These are phyloP conservation scores for Murina feae DNA, from an alignment of 2,113 vertebrate genomes.

Conservation along the genomic window DNA sequence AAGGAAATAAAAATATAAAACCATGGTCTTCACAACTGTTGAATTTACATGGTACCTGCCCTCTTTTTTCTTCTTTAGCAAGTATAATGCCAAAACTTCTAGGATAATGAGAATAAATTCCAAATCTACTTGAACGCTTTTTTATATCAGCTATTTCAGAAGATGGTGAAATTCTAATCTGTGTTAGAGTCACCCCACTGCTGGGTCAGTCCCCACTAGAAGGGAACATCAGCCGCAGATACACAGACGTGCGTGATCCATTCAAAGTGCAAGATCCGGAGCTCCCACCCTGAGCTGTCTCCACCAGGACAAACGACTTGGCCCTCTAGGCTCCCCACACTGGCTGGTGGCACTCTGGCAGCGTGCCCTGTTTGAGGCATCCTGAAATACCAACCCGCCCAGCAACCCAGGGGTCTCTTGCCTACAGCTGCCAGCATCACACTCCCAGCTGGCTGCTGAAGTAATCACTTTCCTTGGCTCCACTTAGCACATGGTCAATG, in stretches of 20 bases:
- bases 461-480: not conserved
- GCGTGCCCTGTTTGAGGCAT: not conserved
- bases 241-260: not conserved
- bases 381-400: not conserved
- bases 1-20: not conserved
- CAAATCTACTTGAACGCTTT: slow-evolving; percentile 21
- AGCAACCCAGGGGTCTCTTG: slow-evolving; percentile 27
- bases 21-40: not conserved
- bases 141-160: slow-evolving; percentile 15
- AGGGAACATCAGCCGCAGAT: not conserved
- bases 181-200: not conserved
- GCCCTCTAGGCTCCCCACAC: not conserved
- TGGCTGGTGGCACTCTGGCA: not conserved
- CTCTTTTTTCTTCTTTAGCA: not conserved
- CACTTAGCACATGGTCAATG: not conserved
- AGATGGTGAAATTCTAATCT: not conserved
- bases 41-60: not conserved
- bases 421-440: not conserved
- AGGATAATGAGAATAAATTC: not conserved
- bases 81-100: not conserved
- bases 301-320: not conserved
- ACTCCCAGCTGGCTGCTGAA: not conserved
- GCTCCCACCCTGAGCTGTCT: not conserved
- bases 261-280: not conserved
- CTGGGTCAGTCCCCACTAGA: not conserved